A percentile compares a stretch with the other conserved stretches of the same genome.
Evolutionary conservation across 2,797 vertebrate species (phyloP).

Genomic region (Cheirogaleus major): DNA sequence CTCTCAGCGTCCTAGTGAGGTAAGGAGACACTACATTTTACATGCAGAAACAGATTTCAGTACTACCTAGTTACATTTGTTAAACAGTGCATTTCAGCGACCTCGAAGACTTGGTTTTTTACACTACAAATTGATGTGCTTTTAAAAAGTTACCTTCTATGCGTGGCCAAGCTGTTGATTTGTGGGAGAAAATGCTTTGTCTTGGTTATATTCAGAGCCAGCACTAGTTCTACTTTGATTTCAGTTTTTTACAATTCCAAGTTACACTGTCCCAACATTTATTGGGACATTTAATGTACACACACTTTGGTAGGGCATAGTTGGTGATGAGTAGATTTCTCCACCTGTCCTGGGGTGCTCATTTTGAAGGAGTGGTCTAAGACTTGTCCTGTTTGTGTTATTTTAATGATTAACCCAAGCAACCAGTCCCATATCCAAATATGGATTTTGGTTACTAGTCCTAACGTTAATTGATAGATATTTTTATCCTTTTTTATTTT

Average conservation of each 20-base stretch:
- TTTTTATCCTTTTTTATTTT: not conserved
- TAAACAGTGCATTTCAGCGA: not conserved
- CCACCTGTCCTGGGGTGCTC: not conserved
- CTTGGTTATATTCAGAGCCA: not conserved
- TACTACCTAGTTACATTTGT: not conserved
- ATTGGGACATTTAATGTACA: not conserved
- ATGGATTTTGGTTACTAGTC: not conserved
- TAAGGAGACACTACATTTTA: conserved; percentile 79
- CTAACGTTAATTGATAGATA: not conserved
- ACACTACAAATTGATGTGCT: not conserved
- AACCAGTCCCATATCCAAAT: not conserved
- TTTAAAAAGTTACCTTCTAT: not conserved
- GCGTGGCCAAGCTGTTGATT: not conserved
- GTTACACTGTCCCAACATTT: not conserved
- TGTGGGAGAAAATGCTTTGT: not conserved
- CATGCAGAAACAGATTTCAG: too few relatives aligned
- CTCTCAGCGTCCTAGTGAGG: conserved; percentile 99
- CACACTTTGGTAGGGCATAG: not conserved
- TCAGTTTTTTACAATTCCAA: not conserved
- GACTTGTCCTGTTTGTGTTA: not conserved
- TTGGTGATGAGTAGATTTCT: not conserved
- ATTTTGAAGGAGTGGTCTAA: not conserved
- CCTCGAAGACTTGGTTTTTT: not conserved
- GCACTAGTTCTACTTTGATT: not conserved
- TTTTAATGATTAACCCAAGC: not conserved